Evolutionary conservation across 2,888 invertebrate genomes (phyloP).

Genomic region (Luffia ferchaultella): DNA sequence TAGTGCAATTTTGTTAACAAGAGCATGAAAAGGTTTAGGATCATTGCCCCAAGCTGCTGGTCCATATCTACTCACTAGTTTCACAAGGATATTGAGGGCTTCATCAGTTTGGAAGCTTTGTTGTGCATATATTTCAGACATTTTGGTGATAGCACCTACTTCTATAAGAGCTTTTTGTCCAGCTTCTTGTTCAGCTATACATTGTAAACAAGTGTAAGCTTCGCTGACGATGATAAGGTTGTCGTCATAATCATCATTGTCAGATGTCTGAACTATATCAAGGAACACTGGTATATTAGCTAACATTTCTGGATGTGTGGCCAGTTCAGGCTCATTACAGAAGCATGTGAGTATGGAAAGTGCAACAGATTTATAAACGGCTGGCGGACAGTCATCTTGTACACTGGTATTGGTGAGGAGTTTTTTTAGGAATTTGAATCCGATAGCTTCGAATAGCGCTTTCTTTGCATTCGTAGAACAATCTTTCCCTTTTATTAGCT

Average conservation of each 20-base stretch:
- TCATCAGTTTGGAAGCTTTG: conserved; percentile 92
- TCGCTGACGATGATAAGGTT: conserved; percentile 87
- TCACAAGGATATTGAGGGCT: conserved; percentile 81
- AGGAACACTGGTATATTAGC: conserved; percentile 83
- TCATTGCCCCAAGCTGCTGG: conserved; percentile 79
- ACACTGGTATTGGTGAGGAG: conserved; percentile 78
- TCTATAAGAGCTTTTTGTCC: conserved; percentile 83
- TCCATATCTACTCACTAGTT: conserved; percentile 77
- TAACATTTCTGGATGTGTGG: conserved; percentile 84
- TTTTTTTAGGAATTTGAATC: conserved; percentile 85
- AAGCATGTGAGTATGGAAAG: conserved; percentile 87
- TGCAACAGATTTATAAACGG: conserved; percentile 91
- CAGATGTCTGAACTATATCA: conserved; percentile 84
- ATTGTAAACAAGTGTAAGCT: conserved; percentile 83
- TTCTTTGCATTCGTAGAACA: conserved; percentile 80
- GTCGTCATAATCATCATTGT: conserved; percentile 86
- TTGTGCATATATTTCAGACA: conserved; percentile 86
- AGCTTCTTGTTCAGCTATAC: conserved; percentile 79
- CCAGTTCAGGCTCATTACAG: conserved; percentile 81
- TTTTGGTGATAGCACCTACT: conserved; percentile 79
- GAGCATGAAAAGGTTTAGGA: conserved; percentile 80
- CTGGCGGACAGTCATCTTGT: conserved; percentile 87
- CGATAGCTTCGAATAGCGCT: conserved; percentile 88
- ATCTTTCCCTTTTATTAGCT: conserved; percentile 84
- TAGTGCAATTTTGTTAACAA: conserved; percentile 82